Base-by-base conservation (phyloP, 2,888 invertebrate species). In the Smittia aterrima region DNA sequence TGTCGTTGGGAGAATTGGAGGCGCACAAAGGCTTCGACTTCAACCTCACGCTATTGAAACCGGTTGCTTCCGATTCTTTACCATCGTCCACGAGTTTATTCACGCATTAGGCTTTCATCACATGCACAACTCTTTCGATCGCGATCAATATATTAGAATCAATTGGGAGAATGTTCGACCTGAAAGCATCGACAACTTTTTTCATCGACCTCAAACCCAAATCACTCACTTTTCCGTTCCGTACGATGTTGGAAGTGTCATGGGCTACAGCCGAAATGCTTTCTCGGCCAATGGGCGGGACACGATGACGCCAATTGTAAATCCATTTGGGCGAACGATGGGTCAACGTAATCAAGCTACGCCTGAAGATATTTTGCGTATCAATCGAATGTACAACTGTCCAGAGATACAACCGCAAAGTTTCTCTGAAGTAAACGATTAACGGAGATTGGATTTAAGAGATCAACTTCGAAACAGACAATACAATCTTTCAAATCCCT, bases 61-160 rank as follows among this genome's bases (percentile, higher is more conserved):
- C 9, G 72, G 62, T 16, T 72, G 72, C 38, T 72, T 72, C 40
- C 58, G 62, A 6, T 72, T 72, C 38, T 62, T 72, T 20, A 62
- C 62, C 4, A 62, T 58, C 18, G 38, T 72, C 32, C 62, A 58
- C 27, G 71, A 72, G 24, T 32, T 72, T 18, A 58, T 72, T 20
- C 62, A 62, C 38, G 58, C 58, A 4, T 22, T 62, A 9, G 72
- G 62, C 27, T 38, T 58, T 24, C 68, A 72, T 62, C 62, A 40
- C 62, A 72, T 72, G 72, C 72, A 72, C n/a, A 72, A 70, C 62
- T 11, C 58, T 24, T 72, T 22, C 32, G 72, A 70, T 70, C 68
- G 68, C 24, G 68, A 70, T n/a, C 6, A 47, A 7, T 72, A 72
- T 24, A 22, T 72, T 20, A 3, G 62, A 1, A 38, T 72, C 6